Conservation (phyloP, 2,888 invertebrate species). For the Drosophila picticornis region DNA sequence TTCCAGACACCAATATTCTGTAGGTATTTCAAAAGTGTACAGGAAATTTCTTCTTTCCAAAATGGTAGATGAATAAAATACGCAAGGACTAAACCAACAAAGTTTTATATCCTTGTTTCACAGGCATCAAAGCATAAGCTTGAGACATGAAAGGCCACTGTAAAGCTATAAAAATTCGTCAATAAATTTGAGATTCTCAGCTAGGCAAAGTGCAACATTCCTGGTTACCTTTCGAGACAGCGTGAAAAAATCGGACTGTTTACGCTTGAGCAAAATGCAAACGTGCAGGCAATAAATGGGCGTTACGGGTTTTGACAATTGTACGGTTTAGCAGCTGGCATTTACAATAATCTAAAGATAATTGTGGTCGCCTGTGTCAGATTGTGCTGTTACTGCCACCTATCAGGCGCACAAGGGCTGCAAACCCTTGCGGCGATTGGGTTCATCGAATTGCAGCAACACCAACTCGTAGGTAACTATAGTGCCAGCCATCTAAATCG, state of each 20-base stretch:
- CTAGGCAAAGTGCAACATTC: not conserved
- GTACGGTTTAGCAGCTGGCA: slow-evolving; percentile 33
- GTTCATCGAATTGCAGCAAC: slow-evolving; percentile 87
- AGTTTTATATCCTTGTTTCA: slow-evolving; percentile 48
- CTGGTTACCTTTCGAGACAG: slow-evolving; percentile 69
- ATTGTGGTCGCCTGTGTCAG: slow-evolving; percentile 65
- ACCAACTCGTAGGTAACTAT: slow-evolving; percentile 89
- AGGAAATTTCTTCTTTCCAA: slow-evolving; percentile 81
- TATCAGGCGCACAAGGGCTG: slow-evolving; percentile 76
- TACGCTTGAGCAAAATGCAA: not conserved
- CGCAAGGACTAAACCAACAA: slow-evolving; percentile 77
- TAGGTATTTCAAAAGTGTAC: slow-evolving; percentile 85
- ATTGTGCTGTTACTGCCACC: slow-evolving; percentile 31
- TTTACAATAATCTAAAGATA: slow-evolving; percentile 54
- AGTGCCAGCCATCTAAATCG: slow-evolving; percentile 87
- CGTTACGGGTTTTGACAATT: slow-evolving; percentile 48
- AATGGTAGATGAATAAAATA: slow-evolving; percentile 67
- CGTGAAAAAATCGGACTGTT: slow-evolving; percentile 55
- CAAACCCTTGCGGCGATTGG: slow-evolving; percentile 81
- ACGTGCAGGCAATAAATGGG: slow-evolving; percentile 45
- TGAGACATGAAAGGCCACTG: slow-evolving; percentile 81
- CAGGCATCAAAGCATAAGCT: slow-evolving; percentile 81
- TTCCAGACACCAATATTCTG: slow-evolving; percentile 80
- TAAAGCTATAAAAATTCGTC: not conserved
- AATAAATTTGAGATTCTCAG: not conserved